Evolutionary conservation across 2,113 vertebrate genomes (phyloP).

Genomic region (Tragelaphus scriptus): DNA sequence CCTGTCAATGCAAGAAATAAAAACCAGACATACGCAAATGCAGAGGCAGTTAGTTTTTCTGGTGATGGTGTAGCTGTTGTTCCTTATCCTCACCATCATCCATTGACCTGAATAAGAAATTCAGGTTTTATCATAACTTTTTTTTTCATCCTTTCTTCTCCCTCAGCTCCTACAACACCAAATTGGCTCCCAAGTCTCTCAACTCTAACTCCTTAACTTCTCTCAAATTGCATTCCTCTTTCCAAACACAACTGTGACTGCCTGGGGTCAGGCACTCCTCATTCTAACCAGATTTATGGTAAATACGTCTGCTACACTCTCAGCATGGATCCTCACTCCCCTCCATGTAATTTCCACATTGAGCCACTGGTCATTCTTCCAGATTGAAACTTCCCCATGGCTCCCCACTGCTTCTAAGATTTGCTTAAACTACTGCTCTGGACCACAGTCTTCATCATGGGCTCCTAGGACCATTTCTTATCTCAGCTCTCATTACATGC

Average conservation of each 20-base stretch:
- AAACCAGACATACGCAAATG: background rate
- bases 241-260: fast-evolving
- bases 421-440: background rate
- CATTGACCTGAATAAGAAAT: background rate
- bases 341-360: background rate
- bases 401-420: background rate
- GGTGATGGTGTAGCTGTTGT: background rate
- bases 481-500: background rate
- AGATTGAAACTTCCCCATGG: background rate
- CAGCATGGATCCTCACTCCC: too few relatives aligned
- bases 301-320: too few relatives aligned
- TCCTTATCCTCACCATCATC: background rate
- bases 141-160: background rate
- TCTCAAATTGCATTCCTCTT: background rate
- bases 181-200: fast-evolving
- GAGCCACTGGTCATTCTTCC: background rate
- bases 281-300: background rate
- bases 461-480: background rate
- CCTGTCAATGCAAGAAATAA: background rate
- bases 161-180: too few relatives aligned
- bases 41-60: background rate
- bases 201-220: background rate
- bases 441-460: background rate
- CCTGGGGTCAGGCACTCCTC: background rate
- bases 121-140: background rate